Percentiles rank a stretch among this genome's conserved stretches.
Conservation (phyloP, 2,888 invertebrate species). For the Anthoptus insignis region DNA sequence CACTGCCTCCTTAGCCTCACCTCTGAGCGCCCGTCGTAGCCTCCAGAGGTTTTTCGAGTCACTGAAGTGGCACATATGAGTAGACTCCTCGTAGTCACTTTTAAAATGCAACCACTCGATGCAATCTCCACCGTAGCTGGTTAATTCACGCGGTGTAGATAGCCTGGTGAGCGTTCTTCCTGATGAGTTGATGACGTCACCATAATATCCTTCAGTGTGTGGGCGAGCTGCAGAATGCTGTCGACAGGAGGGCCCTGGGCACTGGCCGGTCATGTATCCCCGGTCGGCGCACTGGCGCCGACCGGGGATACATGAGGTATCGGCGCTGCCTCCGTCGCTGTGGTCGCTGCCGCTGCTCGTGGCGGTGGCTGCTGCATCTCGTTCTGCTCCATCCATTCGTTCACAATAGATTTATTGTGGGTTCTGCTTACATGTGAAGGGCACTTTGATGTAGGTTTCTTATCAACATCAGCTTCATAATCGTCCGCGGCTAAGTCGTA, state of each 20-base stretch:
- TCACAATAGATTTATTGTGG: not conserved
- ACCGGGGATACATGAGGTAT: slow-evolving; percentile 9
- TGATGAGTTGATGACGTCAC: slow-evolving; percentile 22
- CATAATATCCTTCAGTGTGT: slow-evolving; percentile 20
- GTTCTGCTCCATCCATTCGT: slow-evolving; percentile 2
- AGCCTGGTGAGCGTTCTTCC: slow-evolving; percentile 21
- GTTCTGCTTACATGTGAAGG: not conserved
- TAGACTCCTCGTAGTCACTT: slow-evolving; percentile 18
- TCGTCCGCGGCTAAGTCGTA: slow-evolving; percentile 10
- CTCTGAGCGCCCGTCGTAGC: slow-evolving; percentile 14
- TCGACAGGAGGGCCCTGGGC: slow-evolving; percentile 17
- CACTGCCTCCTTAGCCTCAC: slow-evolving; percentile 23
- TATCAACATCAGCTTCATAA: not conserved
- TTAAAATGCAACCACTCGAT: slow-evolving; percentile 23
- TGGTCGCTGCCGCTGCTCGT: slow-evolving; percentile 10
- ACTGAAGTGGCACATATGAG: slow-evolving; percentile 11
- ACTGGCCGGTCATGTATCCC: too few species aligned
- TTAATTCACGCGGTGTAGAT: slow-evolving; percentile 22
- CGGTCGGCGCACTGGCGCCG: too few species aligned
- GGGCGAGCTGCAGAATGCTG: slow-evolving; percentile 22
- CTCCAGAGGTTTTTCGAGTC: slow-evolving; percentile 20
- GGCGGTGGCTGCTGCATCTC: not conserved
- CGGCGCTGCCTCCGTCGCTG: slow-evolving; percentile 24
- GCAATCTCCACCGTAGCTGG: slow-evolving; percentile 18
- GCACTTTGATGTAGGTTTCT: slow-evolving; percentile 2